phyloP scores from a whole-genome alignment of 2,888 invertebrate species.

The Chrysolina americana region DNA sequence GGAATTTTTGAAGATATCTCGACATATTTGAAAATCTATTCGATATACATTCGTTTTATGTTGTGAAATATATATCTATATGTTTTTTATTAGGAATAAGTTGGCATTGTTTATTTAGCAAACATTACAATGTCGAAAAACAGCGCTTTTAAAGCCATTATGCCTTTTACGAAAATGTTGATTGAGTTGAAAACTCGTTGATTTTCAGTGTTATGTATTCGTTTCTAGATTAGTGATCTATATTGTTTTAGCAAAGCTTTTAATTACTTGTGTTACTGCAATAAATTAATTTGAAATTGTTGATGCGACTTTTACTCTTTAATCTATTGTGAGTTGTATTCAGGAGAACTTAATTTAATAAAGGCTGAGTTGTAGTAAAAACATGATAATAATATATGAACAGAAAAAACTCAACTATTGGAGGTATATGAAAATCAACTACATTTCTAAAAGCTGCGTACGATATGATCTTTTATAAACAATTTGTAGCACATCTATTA shows the following conservation, averaged over 20 bases:
- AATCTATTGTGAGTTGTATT: no score
- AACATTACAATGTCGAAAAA: neutral
- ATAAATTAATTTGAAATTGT: neutral
- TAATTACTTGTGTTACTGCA: neutral
- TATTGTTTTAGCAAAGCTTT: conserved; percentile 4
- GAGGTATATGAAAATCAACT: no score
- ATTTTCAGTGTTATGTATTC: conserved; percentile 4
- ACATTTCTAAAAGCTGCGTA: no score
- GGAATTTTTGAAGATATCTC: neutral
- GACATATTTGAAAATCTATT: neutral
- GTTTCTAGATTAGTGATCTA: neutral
- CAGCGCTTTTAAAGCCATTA: neutral
- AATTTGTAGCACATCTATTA: no score
- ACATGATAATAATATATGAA: no score
- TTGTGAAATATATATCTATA: neutral
- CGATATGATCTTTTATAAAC: no score
- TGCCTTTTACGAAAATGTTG: neutral
- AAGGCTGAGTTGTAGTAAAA: no score
- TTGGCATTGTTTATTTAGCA: neutral
- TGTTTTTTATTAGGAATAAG: neutral
- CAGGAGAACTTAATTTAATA: no score
- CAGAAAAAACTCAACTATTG: no score
- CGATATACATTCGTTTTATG: neutral
- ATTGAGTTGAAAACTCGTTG: neutral
- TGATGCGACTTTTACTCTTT: neutral